Evolutionary conservation across 1,140 invertebrate species (phyloP), one percentile per base, ranked within the genome.

Genomic region (Dolichoris vasculosae): DNA sequence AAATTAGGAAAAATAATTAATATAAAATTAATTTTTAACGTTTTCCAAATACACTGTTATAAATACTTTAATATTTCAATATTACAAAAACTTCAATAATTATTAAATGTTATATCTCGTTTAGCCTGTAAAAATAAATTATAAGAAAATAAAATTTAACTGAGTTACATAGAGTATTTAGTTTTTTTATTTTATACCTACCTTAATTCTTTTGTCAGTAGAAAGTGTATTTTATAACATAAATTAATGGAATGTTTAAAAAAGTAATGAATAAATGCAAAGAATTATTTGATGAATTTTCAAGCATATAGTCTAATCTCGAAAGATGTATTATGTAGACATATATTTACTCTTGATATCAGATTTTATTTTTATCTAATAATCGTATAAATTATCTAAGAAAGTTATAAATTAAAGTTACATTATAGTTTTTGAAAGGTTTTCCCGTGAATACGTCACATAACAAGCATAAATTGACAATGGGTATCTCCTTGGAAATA

Each of bases 361-460:
- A 40, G 38, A 23, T 30, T 30, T 6, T 15, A 40, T 20, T 63
- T 38, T 40, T 17, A 8, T 30, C 26, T 40, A 73, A 73, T 59
- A 15, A 78, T 63, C 75, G 0, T 20, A 55, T 75, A 48, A 78
- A 69, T 84, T 63, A 64, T 51, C 46, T 48, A 71, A 46, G 63
- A 84, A 51, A 51, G 83, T 6, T 51, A 84, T 84, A 69, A 84
- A 84, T 84, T 64, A 26, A 55, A 51, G 43, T 7, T 0, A 40
- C 43, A 23, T 30, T 30, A 43, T 64, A 69, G n/a, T 55, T 84
- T 51, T 78, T 40, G 38, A 55, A 64, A 38, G 75, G 1, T 8
- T 64, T n/a, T 30, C 11, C 75, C 30, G 55, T 23, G 38, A 30
- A 64, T 26, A 26, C 17, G 15, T 30, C 35, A 51, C 11, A 32